Conservation (phyloP, 2,113 vertebrate genomes). For the Lichenostomus cassidix region DNA sequence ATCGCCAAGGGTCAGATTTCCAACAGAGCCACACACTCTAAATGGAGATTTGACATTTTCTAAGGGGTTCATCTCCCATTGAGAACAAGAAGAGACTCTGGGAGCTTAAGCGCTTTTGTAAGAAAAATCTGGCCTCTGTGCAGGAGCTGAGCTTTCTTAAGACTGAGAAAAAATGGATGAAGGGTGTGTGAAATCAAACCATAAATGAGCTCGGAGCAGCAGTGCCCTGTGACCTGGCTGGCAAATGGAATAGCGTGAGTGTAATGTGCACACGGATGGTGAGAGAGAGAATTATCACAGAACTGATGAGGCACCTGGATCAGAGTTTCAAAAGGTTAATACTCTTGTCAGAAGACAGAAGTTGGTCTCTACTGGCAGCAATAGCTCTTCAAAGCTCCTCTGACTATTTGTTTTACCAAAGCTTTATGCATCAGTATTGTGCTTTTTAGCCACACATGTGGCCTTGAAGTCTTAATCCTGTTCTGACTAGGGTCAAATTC, state of each 20-base stretch:
- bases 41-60: constrained; percentile 32
- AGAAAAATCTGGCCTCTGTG: not conserved
- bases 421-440: not conserved
- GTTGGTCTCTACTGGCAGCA: not conserved
- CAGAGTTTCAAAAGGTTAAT: constrained; percentile 20
- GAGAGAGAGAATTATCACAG: not conserved
- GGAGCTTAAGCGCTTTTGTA: not conserved
- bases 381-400: not conserved
- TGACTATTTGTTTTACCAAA: constrained; percentile 14
- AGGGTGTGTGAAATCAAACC: constrained; percentile 11
- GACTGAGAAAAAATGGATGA: not conserved
- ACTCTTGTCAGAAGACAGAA: not conserved
- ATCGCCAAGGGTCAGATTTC: not conserved
- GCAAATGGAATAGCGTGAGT: not conserved
- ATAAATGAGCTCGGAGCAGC: not conserved
- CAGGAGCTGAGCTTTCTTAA: not conserved
- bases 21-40: not conserved
- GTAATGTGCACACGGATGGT: fast-evolving
- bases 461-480: not conserved
- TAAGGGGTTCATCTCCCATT: not conserved
- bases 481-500: constrained; percentile 10
- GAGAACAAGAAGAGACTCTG: not conserved
- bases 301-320: not conserved
- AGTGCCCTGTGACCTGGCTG: not conserved
- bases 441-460: not conserved